Base-by-base conservation (phyloP, 2,797 vertebrate genomes). In the Miichthys miiuy region DNA sequence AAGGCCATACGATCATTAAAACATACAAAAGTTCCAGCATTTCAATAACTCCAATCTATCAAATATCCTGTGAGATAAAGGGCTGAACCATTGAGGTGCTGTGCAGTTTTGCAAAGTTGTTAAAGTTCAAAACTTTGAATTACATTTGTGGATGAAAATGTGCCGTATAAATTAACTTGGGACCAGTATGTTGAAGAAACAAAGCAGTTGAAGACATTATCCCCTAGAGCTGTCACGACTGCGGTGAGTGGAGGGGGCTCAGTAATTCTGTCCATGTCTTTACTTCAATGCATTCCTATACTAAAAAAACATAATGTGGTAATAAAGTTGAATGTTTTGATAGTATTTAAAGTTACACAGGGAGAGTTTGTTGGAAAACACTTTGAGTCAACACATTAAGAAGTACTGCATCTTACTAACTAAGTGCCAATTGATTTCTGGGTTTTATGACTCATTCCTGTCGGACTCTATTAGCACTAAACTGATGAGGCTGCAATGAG, bases 1-100 rank as follows among this genome's bases (percentile, higher is more conserved):
- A 50, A 77, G 41, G 46, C 51, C 46, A 27, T 54, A 21, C 1
- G 0, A 61, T 69, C 54, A 61, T 58, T 54, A 62, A 65, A 63
- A 72, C 1, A 20, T 14, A 10, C 41, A 2, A 47, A 42, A 52
- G 5, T 16, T 47, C 6, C 27, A 67, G 23, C 12, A 30, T 67
- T 56, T 46, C 44, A 48, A 18, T 51, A 23, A 51, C n/a, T 60
- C 21, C 2, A n/a, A 46, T 47, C 38, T 8, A 14, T 62, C 14
- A 11, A 18, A 41, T 44, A 67, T 52, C 25, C 38, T 61, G n/a
- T 47, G 68, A 5, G 30, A 8, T 56, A 10, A 38, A 69, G 17
- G 6, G 16, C 5, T 14, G 25, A 55, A 38, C 25, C 38, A 5
- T 4, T 10, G 16, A 30, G 6, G n/a, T 72, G 10, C 25, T 38